Percentiles rank a stretch among this genome's conserved stretches.
Conservation (phyloP, 2,888 invertebrate species). For the Acanthosepion pharaonis region DNA sequence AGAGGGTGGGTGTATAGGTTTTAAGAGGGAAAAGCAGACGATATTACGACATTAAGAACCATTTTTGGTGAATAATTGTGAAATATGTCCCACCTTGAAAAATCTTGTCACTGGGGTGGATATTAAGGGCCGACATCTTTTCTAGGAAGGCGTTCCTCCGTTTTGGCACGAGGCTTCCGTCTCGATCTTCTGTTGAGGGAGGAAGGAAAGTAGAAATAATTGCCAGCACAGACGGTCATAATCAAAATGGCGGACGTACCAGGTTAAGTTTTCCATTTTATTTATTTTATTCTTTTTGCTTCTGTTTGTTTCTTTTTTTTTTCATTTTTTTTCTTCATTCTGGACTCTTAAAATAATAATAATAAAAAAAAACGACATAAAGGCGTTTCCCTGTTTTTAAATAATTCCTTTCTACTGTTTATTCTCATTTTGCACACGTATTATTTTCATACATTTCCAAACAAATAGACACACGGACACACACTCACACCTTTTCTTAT, state of each 20-base stretch:
- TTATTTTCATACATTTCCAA: too few species aligned
- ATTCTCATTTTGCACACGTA: too few species aligned
- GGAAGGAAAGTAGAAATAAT: not conserved
- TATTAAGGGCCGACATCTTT: slow-evolving; percentile 20
- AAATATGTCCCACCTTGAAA: not conserved
- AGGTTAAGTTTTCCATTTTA: not conserved
- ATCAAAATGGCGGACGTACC: not conserved
- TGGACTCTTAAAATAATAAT: too few species aligned
- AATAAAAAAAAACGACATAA: too few species aligned
- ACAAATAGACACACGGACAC: too few species aligned
- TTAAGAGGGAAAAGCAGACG: not conserved
- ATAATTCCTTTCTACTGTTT: too few species aligned
- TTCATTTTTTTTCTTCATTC: too few species aligned
- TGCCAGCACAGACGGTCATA: not conserved
- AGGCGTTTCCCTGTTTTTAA: too few species aligned
- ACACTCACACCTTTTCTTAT: too few species aligned
- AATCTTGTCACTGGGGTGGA: slow-evolving; percentile 16
- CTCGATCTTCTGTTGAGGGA: not conserved
- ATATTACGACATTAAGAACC: not conserved
- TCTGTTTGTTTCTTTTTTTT: too few species aligned
- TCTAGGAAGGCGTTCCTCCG: slow-evolving; percentile 33
- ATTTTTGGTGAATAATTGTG: not conserved
- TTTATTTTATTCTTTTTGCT: too few species aligned
- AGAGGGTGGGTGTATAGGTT: not conserved
- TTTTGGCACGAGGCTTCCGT: slow-evolving; percentile 33